A percentile compares a stretch with the other conserved stretches of the same genome.
These are phyloP conservation scores for Macquaria ambigua DNA, from an alignment of 2,113 vertebrate species.

Conservation along the genomic window DNA sequence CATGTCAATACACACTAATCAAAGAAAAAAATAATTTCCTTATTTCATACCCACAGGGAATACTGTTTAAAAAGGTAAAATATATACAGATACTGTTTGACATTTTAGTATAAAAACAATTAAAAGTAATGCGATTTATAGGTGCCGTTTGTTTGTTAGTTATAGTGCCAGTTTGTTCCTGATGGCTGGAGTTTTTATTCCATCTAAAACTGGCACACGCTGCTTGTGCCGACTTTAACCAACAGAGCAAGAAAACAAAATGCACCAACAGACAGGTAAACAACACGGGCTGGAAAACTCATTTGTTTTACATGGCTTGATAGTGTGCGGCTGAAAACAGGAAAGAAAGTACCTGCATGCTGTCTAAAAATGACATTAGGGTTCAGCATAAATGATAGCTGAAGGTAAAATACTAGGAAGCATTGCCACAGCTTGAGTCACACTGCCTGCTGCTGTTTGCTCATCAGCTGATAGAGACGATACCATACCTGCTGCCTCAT, in stretches of 20 bases:
- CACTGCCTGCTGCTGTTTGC: conserved; percentile 50
- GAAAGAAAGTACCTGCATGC: no score
- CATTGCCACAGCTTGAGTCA: conserved; percentile 37
- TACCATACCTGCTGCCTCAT: conserved; percentile 61
- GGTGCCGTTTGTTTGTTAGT: no score
- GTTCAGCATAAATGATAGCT: background rate
- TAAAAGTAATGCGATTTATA: background rate
- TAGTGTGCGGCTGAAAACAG: background rate
- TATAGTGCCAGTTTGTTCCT: background rate
- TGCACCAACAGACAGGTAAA: background rate
- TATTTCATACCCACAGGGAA: no score
- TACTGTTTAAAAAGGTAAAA: no score
- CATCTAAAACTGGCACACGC: no score
- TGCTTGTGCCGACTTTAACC: background rate
- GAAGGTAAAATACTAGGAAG: conserved; percentile 12
- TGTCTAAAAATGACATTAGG: no score
- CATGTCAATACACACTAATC: no score
- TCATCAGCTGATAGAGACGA: conserved; percentile 52
- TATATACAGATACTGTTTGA: background rate
- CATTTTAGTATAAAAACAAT: background rate
- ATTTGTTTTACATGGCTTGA: background rate
- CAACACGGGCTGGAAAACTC: background rate
- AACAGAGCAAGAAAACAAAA: background rate
- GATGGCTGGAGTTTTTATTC: no score
- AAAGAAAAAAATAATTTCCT: no score